phyloP scores from a whole-genome alignment of 2,888 invertebrate species.

The Ceramica pisi region DNA sequence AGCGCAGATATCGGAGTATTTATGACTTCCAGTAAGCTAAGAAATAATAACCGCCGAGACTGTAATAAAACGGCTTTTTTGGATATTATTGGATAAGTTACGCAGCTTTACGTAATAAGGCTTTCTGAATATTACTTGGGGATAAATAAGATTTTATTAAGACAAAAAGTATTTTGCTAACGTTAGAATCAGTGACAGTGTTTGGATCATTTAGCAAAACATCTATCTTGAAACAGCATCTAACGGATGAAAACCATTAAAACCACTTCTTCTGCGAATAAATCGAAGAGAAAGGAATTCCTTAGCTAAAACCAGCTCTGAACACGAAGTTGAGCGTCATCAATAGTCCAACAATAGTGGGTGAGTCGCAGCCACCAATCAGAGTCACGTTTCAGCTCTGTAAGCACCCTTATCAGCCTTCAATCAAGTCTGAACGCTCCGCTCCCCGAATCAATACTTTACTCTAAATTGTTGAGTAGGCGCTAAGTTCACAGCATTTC shows the following conservation, averaged over 20 bases:
- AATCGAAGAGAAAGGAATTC: neutral
- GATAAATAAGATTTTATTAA: conserved; percentile 39
- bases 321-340: conserved; percentile 56
- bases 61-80: conserved; percentile 54
- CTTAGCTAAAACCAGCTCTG: conserved; percentile 9
- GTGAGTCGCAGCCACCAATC: conserved; percentile 56
- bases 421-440: conserved; percentile 49
- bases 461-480: conserved; percentile 16
- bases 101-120: conserved; percentile 36
- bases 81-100: conserved; percentile 54
- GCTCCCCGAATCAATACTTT: conserved; percentile 45
- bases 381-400: conserved; percentile 57
- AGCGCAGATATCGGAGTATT: conserved; percentile 62
- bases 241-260: conserved; percentile 18
- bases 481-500: conserved; percentile 2
- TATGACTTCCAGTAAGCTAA: conserved; percentile 61
- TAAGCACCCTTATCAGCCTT: conserved; percentile 58
- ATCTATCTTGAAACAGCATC: conserved; percentile 9
- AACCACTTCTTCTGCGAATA: neutral
- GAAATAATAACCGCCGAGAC: conserved; percentile 56
- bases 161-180: conserved; percentile 13
- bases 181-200: conserved; percentile 14
- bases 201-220: conserved; percentile 30
- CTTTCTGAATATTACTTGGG: conserved; percentile 36
- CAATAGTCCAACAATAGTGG: conserved; percentile 60